Evolutionary conservation across 1,140 invertebrate species (phyloP), one percentile per base, ranked within the genome.

Genomic region (Solenopsis invicta): DNA sequence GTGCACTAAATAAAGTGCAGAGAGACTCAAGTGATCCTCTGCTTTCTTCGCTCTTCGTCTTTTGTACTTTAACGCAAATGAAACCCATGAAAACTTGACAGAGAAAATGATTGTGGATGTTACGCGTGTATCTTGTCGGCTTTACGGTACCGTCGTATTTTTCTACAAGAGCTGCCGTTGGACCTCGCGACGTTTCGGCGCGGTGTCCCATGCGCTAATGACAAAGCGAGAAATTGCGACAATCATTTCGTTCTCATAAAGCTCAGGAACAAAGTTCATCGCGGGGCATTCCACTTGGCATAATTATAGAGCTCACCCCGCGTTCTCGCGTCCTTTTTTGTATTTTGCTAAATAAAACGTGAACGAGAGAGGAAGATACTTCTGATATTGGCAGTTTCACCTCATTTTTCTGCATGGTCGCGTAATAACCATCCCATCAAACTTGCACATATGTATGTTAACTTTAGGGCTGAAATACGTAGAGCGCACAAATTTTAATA

Each of bases 271-370:
- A 9, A 61, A 34, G 54, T 82, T 82, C 80, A 61, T 48, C 29
- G 52, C n/a, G 52, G 76, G 52, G 21, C 67, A 59, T 82, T 82
- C 24, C 54, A 74, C 24, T 24, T 41, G 13, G 41, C 61, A 37
- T 82, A 74, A 82, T 82, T 82, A 74, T 61, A 72, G 67, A 59
- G 12, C 8, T 24, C 48, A 21, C n/a, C 62, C 24, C 48, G 18
- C 41, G 41, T 2, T 29, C 29, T 29, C 41, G 41, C 21, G 10
- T 45, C 50, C 34, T 34, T 69, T 80, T 81, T 69, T 82, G 41
- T 74, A 54, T 34, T 72, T 61, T 61, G 54, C 48, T 62, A 84
- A 84, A 74, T 84, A 84, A 84, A 84, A 54, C 67, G 24, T 74
- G n/a, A 84, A 74, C 8, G 54, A 74, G 41, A 13, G 29, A 84